Evolutionary conservation across 1,140 invertebrate species (phyloP), one percentile per base, ranked within the genome.

Genomic region (Apocrypta bakeri): DNA sequence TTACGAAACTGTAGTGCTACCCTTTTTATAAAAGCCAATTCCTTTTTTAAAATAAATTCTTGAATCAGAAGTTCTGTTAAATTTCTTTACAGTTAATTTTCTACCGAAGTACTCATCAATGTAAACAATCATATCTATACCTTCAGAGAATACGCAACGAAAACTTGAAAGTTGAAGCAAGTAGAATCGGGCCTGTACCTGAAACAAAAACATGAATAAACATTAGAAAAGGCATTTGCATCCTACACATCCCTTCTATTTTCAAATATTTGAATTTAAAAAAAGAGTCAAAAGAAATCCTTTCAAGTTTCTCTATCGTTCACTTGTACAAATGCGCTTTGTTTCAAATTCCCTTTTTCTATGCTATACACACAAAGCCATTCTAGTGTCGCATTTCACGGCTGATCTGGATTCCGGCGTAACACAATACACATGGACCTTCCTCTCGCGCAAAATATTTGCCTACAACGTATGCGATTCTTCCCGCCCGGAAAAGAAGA

Each of bases 321-420:
- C n/a, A n/a, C n/a, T n/a, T n/a, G n/a, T n/a, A n/a, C n/a, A n/a
- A n/a, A 64, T 64, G 1, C 63, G 24, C 25, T 42, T 72, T 40
- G 71, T 40, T 72, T n/a, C 8, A 72, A n/a, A 40, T 42, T 73
- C 71, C 24, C 71, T 48, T 42, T 73, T 73, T 27, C 68, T 71
- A 17, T 42, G 33, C 29, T n/a, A 12, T 21, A 42, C n/a, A n/a
- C n/a, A 42, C 9, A 37, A 2, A 24, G n/a, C 69, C 31, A 21
- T 40, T 72, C 69, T 72, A 72, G 33, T n/a, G 21, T 72, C 69
- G 69, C 69, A n/a, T 72, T 72, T 72, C 69, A 40, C 69, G 31
- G n/a, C 33, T 40, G 37, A 42, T 25, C 71, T 24, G 27, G n/a
- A 24, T 11, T 24, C 68, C 2, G 2, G 2, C 6, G 71, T 73